These are phyloP conservation scores for Magallana gigas DNA, from an alignment of 1,140 invertebrate genomes.

Conservation along the genomic window DNA sequence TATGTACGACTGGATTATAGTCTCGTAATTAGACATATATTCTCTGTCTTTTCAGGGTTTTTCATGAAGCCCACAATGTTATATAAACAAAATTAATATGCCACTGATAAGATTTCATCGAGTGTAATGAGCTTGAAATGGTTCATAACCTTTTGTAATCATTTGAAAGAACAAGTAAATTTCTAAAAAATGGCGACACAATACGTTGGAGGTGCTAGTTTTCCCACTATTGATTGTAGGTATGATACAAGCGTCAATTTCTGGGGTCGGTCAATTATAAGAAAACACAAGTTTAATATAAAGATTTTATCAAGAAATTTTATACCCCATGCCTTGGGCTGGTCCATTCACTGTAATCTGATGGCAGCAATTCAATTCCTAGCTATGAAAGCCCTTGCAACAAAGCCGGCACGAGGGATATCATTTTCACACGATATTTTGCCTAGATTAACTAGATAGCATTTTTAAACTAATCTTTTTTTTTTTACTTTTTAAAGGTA, in stretches of 20 bases:
- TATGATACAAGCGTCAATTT: slow-evolving; percentile 57
- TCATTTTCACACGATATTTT: slow-evolving; percentile 46
- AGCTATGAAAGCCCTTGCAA: slow-evolving; percentile 36
- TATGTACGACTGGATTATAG: background rate
- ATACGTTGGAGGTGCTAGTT: slow-evolving; percentile 41
- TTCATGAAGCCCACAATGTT: slow-evolving; percentile 10
- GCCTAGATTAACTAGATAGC: slow-evolving; percentile 39
- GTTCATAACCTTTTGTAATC: slow-evolving; percentile 23
- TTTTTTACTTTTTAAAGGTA: slow-evolving; percentile 33
- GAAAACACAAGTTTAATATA: slow-evolving; percentile 55
- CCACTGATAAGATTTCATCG: slow-evolving; percentile 37
- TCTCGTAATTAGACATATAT: slow-evolving; percentile 33
- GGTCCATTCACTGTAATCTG: slow-evolving; percentile 50
- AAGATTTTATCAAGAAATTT: slow-evolving; percentile 60
- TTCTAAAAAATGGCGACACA: slow-evolving; percentile 23
- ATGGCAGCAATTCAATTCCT: slow-evolving; percentile 54
- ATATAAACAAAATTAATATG: slow-evolving; percentile 23
- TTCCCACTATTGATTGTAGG: slow-evolving; percentile 53
- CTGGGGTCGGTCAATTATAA: slow-evolving; percentile 54
- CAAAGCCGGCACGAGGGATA: slow-evolving; percentile 39
- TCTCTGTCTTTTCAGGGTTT: slow-evolving; percentile 11
- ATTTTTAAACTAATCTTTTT: slow-evolving; percentile 18
- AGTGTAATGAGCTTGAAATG: slow-evolving; percentile 37
- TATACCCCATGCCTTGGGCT: slow-evolving; percentile 46
- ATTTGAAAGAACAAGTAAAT: slow-evolving; percentile 24